A percentile compares a stretch with the other conserved stretches of the same genome.
These are phyloP conservation scores for Oriolus oriolus DNA, from an alignment of 2,113 vertebrate genomes.

Conservation along the genomic window DNA sequence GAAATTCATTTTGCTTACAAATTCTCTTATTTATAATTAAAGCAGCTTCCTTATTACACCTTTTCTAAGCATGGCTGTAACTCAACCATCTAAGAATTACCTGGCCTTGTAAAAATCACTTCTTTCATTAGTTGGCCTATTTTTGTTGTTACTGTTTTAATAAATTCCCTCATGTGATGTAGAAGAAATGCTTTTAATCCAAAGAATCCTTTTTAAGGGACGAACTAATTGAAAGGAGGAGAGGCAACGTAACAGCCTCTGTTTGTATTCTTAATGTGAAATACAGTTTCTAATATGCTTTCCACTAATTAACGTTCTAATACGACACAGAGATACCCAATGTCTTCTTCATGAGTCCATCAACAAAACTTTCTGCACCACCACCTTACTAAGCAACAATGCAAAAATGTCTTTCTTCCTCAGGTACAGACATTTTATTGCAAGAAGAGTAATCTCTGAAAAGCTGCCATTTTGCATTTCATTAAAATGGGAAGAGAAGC, in stretches of 20 bases:
- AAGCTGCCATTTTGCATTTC: slow-evolving; percentile 51
- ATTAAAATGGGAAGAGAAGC: slow-evolving; percentile 46
- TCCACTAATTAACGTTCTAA: slow-evolving; percentile 7
- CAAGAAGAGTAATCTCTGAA: slow-evolving; percentile 29
- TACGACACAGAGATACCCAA: slow-evolving; percentile 10
- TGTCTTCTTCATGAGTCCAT: slow-evolving; percentile 20
- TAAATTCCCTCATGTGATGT: not conserved
- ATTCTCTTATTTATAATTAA: not conserved
- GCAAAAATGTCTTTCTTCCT: not conserved
- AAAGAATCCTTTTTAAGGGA: not conserved
- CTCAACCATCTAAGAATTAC: not conserved
- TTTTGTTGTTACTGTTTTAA: not conserved
- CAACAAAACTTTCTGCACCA: slow-evolving; percentile 2
- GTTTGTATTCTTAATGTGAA: not conserved
- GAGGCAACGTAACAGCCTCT: not conserved
- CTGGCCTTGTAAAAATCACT: not conserved
- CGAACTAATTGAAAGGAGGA: not conserved
- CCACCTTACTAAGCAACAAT: slow-evolving; percentile 1
- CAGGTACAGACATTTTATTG: slow-evolving; percentile 37
- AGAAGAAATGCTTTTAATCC: not conserved
- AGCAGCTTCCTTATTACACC: not conserved
- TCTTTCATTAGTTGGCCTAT: not conserved
- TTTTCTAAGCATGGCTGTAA: not conserved
- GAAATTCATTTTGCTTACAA: not conserved
- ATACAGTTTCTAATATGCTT: not conserved